Evolutionary conservation across 2,113 vertebrate species (phyloP).

Genomic region (Salvelinus alpinus): DNA sequence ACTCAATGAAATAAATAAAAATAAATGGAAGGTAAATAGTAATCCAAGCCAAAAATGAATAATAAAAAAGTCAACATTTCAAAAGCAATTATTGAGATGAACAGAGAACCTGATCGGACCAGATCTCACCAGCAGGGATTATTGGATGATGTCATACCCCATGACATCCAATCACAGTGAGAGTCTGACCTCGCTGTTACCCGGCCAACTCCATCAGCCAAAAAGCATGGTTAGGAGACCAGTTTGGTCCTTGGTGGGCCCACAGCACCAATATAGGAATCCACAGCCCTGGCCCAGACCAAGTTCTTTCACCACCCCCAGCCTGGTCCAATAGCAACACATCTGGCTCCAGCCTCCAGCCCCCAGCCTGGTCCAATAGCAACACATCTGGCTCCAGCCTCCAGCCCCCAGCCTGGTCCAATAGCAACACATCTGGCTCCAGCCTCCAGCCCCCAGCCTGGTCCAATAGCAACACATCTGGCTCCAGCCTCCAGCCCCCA

Average conservation of each 20-base stretch:
- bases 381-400: neutral
- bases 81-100: slow-evolving; percentile 44
- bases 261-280: slow-evolving; percentile 36
- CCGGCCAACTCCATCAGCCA: slow-evolving; percentile 26
- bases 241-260: slow-evolving; percentile 40
- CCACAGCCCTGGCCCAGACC: slow-evolving; percentile 11
- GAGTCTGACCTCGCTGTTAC: slow-evolving; percentile 33
- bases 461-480: too few relatives aligned
- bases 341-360: too few relatives aligned
- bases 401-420: too few relatives aligned
- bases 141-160: slow-evolving; percentile 33
- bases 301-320: slow-evolving; percentile 11
- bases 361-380: too few relatives aligned
- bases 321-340: neutral
- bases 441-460: too few relatives aligned
- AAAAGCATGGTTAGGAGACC: slow-evolving; percentile 31
- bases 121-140: slow-evolving; percentile 25
- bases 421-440: slow-evolving; percentile 7
- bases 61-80: slow-evolving; percentile 45
- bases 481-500: too few relatives aligned
- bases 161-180: slow-evolving; percentile 46
- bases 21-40: slow-evolving; percentile 37
- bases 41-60: slow-evolving; percentile 35
- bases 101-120: slow-evolving; percentile 48
- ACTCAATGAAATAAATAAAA: neutral